Evolutionary conservation across 1,140 invertebrate genomes (phyloP).

Genomic region (Bombus pyrosoma): DNA sequence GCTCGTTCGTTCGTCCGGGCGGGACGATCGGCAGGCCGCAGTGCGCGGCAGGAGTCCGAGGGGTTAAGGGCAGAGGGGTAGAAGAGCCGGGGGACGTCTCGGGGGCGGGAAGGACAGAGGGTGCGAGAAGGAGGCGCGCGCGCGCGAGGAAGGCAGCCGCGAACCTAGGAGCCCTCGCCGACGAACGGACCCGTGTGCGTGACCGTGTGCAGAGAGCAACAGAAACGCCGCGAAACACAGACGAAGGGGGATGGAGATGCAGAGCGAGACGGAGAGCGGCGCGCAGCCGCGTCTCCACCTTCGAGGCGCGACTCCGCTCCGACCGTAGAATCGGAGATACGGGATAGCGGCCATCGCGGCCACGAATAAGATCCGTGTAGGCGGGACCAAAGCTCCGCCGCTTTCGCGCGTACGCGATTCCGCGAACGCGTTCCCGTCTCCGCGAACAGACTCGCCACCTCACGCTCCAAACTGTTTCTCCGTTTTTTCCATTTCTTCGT

Average conservation of each 20-base stretch:
- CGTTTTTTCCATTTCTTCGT: no score
- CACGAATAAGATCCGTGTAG: slow-evolving; percentile 79
- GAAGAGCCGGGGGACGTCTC: neutral
- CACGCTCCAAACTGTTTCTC: neutral
- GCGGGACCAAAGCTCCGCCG: slow-evolving; percentile 76
- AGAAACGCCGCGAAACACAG: neutral
- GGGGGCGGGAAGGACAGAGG: neutral
- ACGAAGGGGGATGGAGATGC: slow-evolving; percentile 22
- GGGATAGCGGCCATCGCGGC: slow-evolving; percentile 80
- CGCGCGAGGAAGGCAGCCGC: slow-evolving; percentile 14
- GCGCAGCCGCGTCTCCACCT: slow-evolving; percentile 80
- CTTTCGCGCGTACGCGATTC: slow-evolving; percentile 19
- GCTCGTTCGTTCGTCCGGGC: neutral
- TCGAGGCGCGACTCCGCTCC: slow-evolving; percentile 62
- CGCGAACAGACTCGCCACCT: neutral
- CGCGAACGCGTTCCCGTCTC: neutral
- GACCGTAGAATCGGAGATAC: slow-evolving; percentile 73
- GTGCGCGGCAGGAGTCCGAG: neutral
- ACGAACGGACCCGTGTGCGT: neutral
- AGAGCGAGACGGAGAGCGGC: slow-evolving; percentile 64
- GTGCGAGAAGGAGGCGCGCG: slow-evolving; percentile 4
- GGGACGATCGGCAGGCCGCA: neutral
- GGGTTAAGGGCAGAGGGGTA: neutral
- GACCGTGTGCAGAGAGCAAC: neutral
- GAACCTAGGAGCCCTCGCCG: slow-evolving; percentile 33